A percentile compares a stretch with the other conserved stretches of the same genome.
phyloP scores from a whole-genome alignment of 2,888 invertebrate genomes.

The Drosophila colorata region DNA sequence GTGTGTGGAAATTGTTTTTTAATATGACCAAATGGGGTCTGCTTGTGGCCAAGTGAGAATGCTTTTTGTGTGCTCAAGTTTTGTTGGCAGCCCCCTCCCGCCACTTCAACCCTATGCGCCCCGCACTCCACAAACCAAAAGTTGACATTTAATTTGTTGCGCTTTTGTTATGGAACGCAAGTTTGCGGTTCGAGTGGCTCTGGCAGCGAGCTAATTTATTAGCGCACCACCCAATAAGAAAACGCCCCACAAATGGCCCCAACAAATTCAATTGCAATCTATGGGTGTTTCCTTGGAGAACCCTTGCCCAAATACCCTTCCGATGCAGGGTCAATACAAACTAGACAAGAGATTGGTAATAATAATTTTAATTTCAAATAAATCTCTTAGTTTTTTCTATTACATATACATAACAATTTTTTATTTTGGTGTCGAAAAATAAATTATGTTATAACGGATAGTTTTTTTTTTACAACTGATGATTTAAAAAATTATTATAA shows the following conservation, averaged over 20 bases:
- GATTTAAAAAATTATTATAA: too few species aligned
- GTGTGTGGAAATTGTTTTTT: slow-evolving; percentile 82
- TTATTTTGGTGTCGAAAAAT: too few species aligned
- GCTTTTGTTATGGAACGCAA: slow-evolving; percentile 50
- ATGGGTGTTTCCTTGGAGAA: slow-evolving; percentile 1
- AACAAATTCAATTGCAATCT: slow-evolving; percentile 33
- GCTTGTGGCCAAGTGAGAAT: slow-evolving; percentile 36
- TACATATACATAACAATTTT: too few species aligned
- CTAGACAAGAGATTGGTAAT: neutral
- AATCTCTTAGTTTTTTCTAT: neutral
- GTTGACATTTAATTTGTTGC: slow-evolving; percentile 77
- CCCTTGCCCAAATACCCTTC: slow-evolving; percentile 15
- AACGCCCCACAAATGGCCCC: slow-evolving; percentile 19
- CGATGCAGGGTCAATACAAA: neutral
- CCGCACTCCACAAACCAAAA: slow-evolving; percentile 10
- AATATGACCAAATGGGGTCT: slow-evolving; percentile 68
- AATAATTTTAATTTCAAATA: neutral
- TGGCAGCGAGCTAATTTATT: slow-evolving; percentile 57
- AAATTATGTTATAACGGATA: too few species aligned
- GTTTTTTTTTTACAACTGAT: too few species aligned
- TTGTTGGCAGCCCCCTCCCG: neutral
- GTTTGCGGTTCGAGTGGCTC: slow-evolving; percentile 36
- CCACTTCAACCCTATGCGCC: neutral
- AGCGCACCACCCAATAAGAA: slow-evolving; percentile 42
- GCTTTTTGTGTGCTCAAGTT: slow-evolving; percentile 24